These are phyloP conservation scores for Sinohyriopsis cumingii DNA, from an alignment of 2,888 invertebrate species.

Conservation along the genomic window DNA sequence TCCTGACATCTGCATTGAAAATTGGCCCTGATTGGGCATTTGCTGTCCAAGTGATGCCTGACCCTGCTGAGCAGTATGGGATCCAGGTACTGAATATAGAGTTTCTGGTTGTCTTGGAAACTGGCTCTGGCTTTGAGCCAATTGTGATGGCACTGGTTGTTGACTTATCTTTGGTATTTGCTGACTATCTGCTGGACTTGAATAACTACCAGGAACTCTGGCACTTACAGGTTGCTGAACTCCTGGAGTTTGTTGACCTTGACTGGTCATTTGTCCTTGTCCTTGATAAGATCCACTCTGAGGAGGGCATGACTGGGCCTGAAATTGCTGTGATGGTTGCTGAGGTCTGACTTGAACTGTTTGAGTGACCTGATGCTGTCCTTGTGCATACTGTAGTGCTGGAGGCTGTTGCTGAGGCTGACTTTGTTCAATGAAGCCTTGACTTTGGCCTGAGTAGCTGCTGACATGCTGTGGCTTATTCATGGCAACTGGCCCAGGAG, in stretches of 20 bases:
- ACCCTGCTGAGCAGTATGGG: no score
- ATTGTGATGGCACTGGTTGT: conserved; percentile 20
- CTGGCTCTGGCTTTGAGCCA: conserved; percentile 13
- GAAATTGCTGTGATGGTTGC: conserved; percentile 9
- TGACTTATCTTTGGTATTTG: conserved; percentile 7
- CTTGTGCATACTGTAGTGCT: conserved; percentile 15
- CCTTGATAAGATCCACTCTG: not conserved
- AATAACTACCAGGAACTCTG: not conserved
- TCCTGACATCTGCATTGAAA: not conserved
- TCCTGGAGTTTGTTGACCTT: no score
- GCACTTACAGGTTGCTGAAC: not conserved
- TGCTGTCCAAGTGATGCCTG: no score
- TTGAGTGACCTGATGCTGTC: conserved; percentile 11
- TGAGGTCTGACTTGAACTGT: conserved; percentile 11
- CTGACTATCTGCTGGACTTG: not conserved
- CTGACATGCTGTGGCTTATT: conserved; percentile 1
- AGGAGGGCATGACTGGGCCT: conserved; percentile 13
- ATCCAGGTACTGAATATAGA: not conserved
- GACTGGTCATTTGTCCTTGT: no score
- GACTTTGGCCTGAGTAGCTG: conserved; percentile 7
- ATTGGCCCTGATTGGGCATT: no score
- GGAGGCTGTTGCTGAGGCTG: conserved; percentile 9
- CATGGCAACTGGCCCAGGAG: conserved; percentile 2
- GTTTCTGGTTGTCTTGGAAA: conserved; percentile 10
- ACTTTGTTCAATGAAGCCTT: conserved; percentile 8